These are phyloP conservation scores for Chaetophractus vellerosus DNA, from an alignment of 2,797 vertebrate species.

Conservation along the genomic window DNA sequence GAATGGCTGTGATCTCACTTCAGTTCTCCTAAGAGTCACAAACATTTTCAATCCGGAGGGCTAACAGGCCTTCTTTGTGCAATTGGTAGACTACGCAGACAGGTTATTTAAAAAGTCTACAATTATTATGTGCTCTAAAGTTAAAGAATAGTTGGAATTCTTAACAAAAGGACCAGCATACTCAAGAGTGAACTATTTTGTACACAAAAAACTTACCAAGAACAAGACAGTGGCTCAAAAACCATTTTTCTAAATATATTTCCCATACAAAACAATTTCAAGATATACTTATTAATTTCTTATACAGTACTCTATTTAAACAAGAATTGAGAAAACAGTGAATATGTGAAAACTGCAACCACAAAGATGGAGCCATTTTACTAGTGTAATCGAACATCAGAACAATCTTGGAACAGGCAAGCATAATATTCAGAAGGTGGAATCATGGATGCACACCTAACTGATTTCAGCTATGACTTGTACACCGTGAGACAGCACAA, in stretches of 20 bases:
- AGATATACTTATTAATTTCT: too few species aligned
- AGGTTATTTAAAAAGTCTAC: conserved; percentile 78
- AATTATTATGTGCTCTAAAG: conserved; percentile 75
- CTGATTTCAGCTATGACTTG: too few species aligned
- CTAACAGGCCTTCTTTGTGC: conserved; percentile 78
- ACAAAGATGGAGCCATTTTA: conserved; percentile 89
- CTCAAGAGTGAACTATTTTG: too few species aligned
- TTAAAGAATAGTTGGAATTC: conserved; percentile 84
- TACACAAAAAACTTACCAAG: too few species aligned
- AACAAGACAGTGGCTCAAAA: too few species aligned
- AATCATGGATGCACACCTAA: too few species aligned
- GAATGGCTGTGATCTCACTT: conserved; percentile 83
- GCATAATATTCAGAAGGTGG: too few species aligned
- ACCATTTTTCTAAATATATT: too few species aligned
- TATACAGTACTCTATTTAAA: too few species aligned
- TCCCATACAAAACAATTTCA: too few species aligned
- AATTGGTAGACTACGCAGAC: conserved; percentile 76
- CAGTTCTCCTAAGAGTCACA: conserved; percentile 79
- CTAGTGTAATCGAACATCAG: conserved; percentile 88
- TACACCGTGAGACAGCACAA: too few species aligned
- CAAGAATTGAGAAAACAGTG: conserved; percentile 82
- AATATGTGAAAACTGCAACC: conserved; percentile 89
- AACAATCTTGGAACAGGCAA: conserved; percentile 70
- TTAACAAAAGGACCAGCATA: conserved; percentile 79
- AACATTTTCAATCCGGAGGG: conserved; percentile 84